phyloP scores from a whole-genome alignment of 2,113 vertebrate species.

The Poecile atricapillus region DNA sequence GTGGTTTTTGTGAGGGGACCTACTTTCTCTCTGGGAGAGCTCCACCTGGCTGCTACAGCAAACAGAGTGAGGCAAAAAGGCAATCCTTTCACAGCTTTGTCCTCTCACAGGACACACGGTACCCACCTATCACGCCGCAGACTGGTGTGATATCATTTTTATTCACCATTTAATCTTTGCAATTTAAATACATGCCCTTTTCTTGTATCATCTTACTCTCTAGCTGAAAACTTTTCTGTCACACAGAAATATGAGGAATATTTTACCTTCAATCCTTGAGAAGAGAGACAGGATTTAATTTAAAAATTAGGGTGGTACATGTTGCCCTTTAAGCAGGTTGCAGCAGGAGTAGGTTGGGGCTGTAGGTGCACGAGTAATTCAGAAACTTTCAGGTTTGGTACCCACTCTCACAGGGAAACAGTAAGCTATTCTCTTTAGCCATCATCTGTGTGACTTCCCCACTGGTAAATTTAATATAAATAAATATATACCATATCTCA shows the following conservation, averaged over 20 bases:
- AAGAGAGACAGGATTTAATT: not conserved
- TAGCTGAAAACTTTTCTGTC: not conserved
- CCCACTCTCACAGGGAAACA: not conserved
- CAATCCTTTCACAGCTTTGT: not conserved
- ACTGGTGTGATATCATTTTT: not conserved
- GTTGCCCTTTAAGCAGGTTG: not conserved
- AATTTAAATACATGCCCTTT: not conserved
- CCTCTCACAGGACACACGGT: fast-evolving
- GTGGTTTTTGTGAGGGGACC: not conserved
- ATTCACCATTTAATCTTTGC: not conserved
- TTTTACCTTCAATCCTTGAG: not conserved
- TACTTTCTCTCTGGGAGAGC: not conserved
- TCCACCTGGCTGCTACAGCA: not conserved
- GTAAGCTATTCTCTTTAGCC: not conserved
- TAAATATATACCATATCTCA: not conserved
- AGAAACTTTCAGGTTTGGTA: not conserved
- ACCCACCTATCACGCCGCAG: not conserved
- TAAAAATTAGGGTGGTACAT: not conserved
- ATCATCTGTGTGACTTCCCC: not conserved
- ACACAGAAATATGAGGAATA: not conserved
- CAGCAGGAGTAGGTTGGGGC: not conserved
- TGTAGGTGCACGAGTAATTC: not conserved
- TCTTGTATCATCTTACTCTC: not conserved
- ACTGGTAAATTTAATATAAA: not conserved
- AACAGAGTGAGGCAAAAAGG: not conserved